A percentile compares a stretch with the other conserved stretches of the same genome.
Conservation (phyloP, 92 coral and sea anemone species). For the Anthopleura xanthogrammica region DNA sequence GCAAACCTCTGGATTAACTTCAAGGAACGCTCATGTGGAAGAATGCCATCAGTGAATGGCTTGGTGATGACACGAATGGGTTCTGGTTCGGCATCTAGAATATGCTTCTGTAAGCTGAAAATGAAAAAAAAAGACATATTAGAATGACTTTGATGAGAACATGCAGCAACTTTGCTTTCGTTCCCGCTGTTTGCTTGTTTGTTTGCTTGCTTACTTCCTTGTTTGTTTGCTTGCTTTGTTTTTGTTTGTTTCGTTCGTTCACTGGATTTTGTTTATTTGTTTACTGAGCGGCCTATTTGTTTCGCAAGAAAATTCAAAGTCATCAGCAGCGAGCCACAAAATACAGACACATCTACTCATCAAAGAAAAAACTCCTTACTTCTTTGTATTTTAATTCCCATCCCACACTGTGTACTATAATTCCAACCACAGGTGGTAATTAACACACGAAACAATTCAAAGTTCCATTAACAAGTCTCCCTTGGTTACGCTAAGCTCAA, state of each 20-base stretch:
- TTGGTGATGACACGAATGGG: constrained; percentile 52
- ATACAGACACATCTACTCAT: not conserved
- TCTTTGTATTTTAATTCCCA: too few relatives aligned
- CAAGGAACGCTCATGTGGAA: constrained; percentile 44
- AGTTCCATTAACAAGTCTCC: not conserved
- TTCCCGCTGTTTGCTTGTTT: not conserved
- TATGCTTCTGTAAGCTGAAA: constrained; percentile 61
- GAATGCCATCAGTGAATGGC: constrained; percentile 37
- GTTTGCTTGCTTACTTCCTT: not conserved
- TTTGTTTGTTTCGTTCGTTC: too few relatives aligned
- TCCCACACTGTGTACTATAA: not conserved
- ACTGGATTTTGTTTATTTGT: too few relatives aligned
- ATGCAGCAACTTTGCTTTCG: not conserved
- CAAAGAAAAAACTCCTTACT: not conserved
- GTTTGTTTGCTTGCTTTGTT: too few relatives aligned
- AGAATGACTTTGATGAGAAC: too few relatives aligned
- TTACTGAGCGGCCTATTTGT: too few relatives aligned
- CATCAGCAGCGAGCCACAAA: too few relatives aligned
- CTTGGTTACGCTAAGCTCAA: constrained; percentile 9
- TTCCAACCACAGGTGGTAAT: not conserved
- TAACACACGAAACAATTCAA: not conserved
- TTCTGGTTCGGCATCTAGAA: constrained; percentile 45
- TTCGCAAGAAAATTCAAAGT: too few relatives aligned
- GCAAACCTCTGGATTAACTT: constrained; percentile 66
- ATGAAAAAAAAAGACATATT: not conserved